Evolutionary conservation across 2,888 invertebrate species (phyloP).

Genomic region (Eupithecia abbreviata): DNA sequence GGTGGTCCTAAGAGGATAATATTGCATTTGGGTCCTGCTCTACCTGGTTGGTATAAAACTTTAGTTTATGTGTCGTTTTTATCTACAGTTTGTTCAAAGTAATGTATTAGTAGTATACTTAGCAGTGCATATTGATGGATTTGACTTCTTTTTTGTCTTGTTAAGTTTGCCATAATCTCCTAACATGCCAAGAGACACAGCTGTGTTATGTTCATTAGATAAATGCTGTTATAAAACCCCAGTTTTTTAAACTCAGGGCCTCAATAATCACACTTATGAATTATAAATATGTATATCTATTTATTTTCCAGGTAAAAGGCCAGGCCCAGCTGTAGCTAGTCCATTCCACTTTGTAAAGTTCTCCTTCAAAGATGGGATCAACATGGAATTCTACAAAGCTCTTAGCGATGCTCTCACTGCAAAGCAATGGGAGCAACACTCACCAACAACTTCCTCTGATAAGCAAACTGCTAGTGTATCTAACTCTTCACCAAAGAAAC

Average conservation of each 20-base stretch:
- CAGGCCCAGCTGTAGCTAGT: slow-evolving; percentile 90
- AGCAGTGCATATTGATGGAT: too few relatives aligned
- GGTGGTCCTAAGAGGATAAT: slow-evolving; percentile 91
- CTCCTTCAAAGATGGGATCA: slow-evolving; percentile 93
- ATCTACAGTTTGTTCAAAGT: not conserved
- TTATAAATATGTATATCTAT: not conserved
- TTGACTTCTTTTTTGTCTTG: too few relatives aligned
- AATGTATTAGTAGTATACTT: too few relatives aligned
- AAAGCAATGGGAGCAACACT: slow-evolving; percentile 85
- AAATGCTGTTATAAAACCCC: too few relatives aligned
- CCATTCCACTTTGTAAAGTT: slow-evolving; percentile 90
- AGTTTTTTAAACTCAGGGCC: not conserved
- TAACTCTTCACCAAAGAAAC: slow-evolving; percentile 54
- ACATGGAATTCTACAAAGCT: slow-evolving; percentile 85
- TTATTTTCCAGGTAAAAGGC: slow-evolving; percentile 82
- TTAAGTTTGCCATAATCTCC: too few relatives aligned
- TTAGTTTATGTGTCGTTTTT: not conserved
- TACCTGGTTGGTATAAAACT: slow-evolving; percentile 73
- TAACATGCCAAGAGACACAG: too few relatives aligned
- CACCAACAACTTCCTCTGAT: slow-evolving; percentile 50
- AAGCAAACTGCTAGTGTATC: slow-evolving; percentile 48
- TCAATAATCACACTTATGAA: not conserved
- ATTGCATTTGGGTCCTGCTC: slow-evolving; percentile 88
- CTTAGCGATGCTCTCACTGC: slow-evolving; percentile 86
- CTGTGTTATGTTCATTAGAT: too few relatives aligned